Percentiles rank a stretch among this genome's conserved stretches.
Evolutionary conservation across 2,113 vertebrate species (phyloP).

Genomic region (Rhinogobius similis): DNA sequence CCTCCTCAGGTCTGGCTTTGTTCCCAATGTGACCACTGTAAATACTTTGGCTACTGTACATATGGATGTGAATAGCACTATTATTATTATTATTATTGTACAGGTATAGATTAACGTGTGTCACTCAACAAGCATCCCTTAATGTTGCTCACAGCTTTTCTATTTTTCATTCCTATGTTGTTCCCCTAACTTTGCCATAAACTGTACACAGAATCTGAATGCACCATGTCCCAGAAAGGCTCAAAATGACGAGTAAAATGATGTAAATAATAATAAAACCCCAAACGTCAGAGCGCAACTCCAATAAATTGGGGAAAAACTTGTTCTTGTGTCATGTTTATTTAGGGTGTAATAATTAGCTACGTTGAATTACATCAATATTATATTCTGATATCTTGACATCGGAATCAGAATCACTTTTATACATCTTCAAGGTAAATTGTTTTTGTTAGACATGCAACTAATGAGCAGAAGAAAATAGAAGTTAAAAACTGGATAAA

Average conservation of each 20-base stretch:
- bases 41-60: constrained; percentile 48
- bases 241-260: constrained; percentile 30
- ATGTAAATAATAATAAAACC: constrained; percentile 63
- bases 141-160: constrained; percentile 48
- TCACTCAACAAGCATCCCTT: constrained; percentile 47
- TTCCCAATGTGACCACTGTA: constrained; percentile 71
- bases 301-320: constrained; percentile 69
- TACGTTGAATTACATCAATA: too few relatives aligned
- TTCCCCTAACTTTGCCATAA: constrained; percentile 43
- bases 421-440: too few relatives aligned
- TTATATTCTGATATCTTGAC: too few relatives aligned
- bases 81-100: constrained; percentile 67
- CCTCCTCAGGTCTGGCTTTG: constrained; percentile 71
- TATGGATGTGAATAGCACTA: constrained; percentile 11
- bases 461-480: too few relatives aligned
- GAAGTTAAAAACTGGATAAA: too few relatives aligned
- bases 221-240: constrained; percentile 23
- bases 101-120: constrained; percentile 61
- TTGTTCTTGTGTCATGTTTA: constrained; percentile 22
- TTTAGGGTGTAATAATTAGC: not conserved
- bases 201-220: constrained; percentile 32
- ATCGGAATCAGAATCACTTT: too few relatives aligned
- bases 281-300: constrained; percentile 51
- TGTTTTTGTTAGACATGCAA: too few relatives aligned
- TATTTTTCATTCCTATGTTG: constrained; percentile 26